Conservation (phyloP, 64 coral and sea anemone species). For the Stylophora pistillata region DNA sequence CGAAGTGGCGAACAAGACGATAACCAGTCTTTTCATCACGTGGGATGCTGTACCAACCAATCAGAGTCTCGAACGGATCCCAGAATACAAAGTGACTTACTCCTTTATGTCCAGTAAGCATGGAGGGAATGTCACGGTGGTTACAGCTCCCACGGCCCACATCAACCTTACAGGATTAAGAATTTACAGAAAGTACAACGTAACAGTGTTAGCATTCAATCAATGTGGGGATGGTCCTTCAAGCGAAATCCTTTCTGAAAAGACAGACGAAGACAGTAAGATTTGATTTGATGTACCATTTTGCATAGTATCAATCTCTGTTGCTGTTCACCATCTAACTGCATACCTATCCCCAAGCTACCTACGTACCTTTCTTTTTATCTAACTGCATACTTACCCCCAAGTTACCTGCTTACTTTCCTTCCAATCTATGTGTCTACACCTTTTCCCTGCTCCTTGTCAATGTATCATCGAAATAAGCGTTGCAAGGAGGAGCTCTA, state of each 20-base stretch:
- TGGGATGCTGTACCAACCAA: background rate
- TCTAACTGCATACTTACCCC: no score
- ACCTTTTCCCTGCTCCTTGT: no score
- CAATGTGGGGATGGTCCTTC: background rate
- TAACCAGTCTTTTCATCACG: background rate
- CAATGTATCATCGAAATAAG: no score
- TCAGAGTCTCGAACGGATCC: background rate
- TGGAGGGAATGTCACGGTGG: background rate
- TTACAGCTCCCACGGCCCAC: background rate
- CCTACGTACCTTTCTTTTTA: no score
- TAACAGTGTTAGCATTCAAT: background rate
- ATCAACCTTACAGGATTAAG: background rate
- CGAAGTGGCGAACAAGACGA: background rate
- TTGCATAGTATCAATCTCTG: no score
- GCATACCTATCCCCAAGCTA: no score
- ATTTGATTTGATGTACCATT: background rate
- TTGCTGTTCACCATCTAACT: no score
- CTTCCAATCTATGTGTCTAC: no score
- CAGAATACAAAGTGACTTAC: background rate
- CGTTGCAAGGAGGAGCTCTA: no score
- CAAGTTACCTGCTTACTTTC: no score
- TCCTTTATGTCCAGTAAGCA: no score
- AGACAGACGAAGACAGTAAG: conserved; percentile 6
- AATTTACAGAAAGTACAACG: background rate
- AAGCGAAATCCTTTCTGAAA: background rate